Evolutionary conservation across 2,888 invertebrate genomes (phyloP), one percentile per base, ranked within the genome.

Genomic region (Scaeva pyrastri): DNA sequence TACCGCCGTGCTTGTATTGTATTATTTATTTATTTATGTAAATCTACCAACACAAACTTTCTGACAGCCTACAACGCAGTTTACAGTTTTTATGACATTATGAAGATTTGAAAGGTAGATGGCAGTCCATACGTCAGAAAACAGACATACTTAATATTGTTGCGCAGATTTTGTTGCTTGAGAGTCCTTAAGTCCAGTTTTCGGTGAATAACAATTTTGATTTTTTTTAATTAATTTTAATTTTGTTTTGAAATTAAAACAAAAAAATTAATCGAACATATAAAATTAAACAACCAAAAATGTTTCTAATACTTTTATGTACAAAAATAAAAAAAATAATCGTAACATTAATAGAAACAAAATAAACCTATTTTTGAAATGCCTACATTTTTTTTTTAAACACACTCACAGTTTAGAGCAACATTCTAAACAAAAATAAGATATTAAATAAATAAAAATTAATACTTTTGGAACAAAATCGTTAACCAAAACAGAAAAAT

Each of bases 141-240:
- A 43, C 14, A 68, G 56, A 72, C 23, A 71, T 66, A 76, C 10
- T 72, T 60, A 50, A 64, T 64, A 48, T 41, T 71, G 81, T 43
- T 72, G 58, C 58, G 68, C 39, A 55, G 72, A 83, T 45, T 68
- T 72, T 66, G 77, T 70, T 78, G 86, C 43, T 74, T 74, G 77
- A 45, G 74, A 78, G 71, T 86, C 82, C 82, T 81, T 78, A 62
- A 77, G 86, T 86, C 86, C 86, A 86, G 86, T 86, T 86, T 84
- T 86, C 86, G 81, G 86, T 86, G 86, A 86, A 78, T 82, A 81
- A 68, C 76, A 81, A 80, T 81, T 81, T 86, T 77, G 80, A 76
- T 68, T 43, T 41, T 45, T 76, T 86, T 72, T 87, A 36, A 45
- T 83, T 68, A 52, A 66, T 79, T 76, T 55, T 39, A 70, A 58